Evolutionary conservation across 1,140 invertebrate genomes (phyloP).

Genomic region (Adelges cooleyi): DNA sequence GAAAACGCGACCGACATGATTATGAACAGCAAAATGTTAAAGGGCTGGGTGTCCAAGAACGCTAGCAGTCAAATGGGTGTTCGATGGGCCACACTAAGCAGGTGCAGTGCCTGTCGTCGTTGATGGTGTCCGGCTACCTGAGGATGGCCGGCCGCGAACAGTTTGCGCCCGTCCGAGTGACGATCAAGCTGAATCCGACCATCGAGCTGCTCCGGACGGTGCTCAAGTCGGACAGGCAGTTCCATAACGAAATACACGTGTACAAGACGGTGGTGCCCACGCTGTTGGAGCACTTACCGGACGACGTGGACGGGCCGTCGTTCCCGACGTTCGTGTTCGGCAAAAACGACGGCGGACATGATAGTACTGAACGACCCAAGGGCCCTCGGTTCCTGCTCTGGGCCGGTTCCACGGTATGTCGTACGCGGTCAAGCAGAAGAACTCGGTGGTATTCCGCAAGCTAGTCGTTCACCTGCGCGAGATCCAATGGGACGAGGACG

Average conservation of each 20-base stretch:
- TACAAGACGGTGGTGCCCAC: slow-evolving; percentile 31
- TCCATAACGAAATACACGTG: slow-evolving; percentile 31
- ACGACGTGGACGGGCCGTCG: neutral
- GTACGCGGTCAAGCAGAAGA: slow-evolving; percentile 36
- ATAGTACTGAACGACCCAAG: slow-evolving; percentile 38
- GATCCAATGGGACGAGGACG: slow-evolving; percentile 8
- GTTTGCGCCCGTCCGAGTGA: neutral
- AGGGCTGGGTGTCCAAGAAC: neutral
- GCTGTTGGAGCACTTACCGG: neutral
- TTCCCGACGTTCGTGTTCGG: slow-evolving; percentile 31
- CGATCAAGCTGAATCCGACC: neutral
- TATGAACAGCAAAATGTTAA: neutral
- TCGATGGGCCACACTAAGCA: neutral
- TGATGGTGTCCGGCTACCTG: neutral
- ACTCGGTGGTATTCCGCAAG: slow-evolving; percentile 32
- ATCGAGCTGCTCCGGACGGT: neutral
- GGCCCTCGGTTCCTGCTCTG: slow-evolving; percentile 34
- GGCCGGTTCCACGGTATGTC: slow-evolving; percentile 39
- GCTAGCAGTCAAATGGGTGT: neutral
- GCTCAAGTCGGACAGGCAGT: slow-evolving; percentile 23
- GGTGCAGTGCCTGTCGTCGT: neutral
- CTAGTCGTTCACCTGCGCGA: slow-evolving; percentile 15
- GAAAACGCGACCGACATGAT: neutral
- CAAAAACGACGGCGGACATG: slow-evolving; percentile 23
- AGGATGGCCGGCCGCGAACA: neutral